Base-by-base conservation (phyloP, 2,113 vertebrate species). In the Microtus ochrogaster region DNA sequence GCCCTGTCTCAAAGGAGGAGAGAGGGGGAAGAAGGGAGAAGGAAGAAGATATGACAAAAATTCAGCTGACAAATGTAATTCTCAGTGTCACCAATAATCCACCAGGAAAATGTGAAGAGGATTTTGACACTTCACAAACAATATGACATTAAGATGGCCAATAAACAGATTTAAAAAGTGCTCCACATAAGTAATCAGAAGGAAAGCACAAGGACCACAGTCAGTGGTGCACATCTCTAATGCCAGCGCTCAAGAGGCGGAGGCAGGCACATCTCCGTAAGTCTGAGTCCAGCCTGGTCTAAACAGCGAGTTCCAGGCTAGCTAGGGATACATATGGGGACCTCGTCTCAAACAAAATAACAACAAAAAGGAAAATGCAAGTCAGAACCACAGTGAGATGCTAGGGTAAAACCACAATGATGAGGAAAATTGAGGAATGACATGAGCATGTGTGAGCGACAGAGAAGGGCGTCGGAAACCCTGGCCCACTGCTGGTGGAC, bases 1-100 rank as follows among this genome's bases (percentile, higher is more conserved):
- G 26, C 5, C 6, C 47, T 52, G 3, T 70, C 47, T 70, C 66
- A 70, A 55, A 72, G 33, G 47, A 49, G 16, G 41, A 55, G 49
- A 55, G 44, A 49, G 4, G 30, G 21, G 6, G 49, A 36, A 12
- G 7, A 52, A 36, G n/a, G 30, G 16, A n/a, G 44, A 66, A 39
- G n/a, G 22, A 41, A 30, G 22, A 39, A 78, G 78, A 86, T 77
- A 22, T 49, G 44, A n/a, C 47, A 85, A 76, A 74, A 74, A 44
- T 44, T 68, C 49, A 82, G 89, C 17, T 97, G 70, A 90, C 44
- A 94, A 97, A 61, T 33, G 73, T 78, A 77, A 92, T 90, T 66
- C 5, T 55, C 39, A 92, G 72, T 89, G 28, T 85, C 26, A 88
- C 77, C 61, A 33, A 49, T 3, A 68, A 90, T 12, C n/a, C 13